phyloP scores from a whole-genome alignment of 64 coral and sea anemone genomes.

The Platygyra sinensis region DNA sequence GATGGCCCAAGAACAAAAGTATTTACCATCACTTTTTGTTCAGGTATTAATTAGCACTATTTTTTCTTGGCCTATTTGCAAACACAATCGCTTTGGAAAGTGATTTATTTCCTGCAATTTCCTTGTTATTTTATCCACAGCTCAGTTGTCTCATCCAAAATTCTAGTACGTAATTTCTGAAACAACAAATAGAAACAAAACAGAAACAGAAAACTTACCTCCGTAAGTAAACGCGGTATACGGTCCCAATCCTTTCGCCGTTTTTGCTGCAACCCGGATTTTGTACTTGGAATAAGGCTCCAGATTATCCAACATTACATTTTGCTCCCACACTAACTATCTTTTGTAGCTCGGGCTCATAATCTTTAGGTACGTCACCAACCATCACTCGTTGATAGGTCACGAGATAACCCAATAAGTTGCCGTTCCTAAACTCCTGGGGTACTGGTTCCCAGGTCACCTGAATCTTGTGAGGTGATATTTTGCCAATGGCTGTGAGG shows the following conservation, averaged over 20 bases:
- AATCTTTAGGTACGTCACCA: background rate
- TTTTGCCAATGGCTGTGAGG: background rate
- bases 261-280: background rate
- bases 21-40: too few species aligned
- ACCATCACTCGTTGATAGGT: background rate
- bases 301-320: background rate
- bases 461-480: background rate
- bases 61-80: too few species aligned
- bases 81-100: too few species aligned
- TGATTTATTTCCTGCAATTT: too few species aligned
- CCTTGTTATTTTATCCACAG: too few species aligned
- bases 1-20: too few species aligned
- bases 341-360: background rate
- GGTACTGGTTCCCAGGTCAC: conserved; percentile 32
- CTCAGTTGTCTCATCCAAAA: too few species aligned
- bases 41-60: too few species aligned
- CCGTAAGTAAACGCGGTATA: background rate
- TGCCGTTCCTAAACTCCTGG: background rate
- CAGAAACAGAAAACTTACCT: background rate
- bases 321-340: background rate
- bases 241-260: background rate
- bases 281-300: background rate
- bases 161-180: too few species aligned
- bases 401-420: background rate
- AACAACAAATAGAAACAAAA: background rate